These are phyloP conservation scores for Isoperla grammatica DNA, from an alignment of 2,888 invertebrate genomes.

Conservation along the genomic window DNA sequence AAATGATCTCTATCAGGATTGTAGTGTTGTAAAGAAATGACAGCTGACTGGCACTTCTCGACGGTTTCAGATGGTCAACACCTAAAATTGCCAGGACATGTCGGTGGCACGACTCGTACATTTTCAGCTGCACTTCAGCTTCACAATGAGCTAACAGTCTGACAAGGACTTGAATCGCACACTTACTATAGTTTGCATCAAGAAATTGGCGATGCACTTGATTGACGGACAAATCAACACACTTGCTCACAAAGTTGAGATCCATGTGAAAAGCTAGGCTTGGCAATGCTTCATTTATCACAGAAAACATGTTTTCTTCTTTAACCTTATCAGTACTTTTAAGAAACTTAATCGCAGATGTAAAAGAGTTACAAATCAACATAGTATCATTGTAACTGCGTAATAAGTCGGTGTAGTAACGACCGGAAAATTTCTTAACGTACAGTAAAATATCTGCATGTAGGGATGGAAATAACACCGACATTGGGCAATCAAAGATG, in stretches of 20 bases:
- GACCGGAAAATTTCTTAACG: constrained; percentile 44
- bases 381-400: constrained; percentile 45
- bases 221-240: constrained; percentile 43
- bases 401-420: constrained; percentile 40
- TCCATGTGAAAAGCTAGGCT: constrained; percentile 56
- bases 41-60: constrained; percentile 46
- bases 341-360: constrained; percentile 45
- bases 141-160: constrained; percentile 53
- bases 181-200: constrained; percentile 22
- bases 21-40: constrained; percentile 52
- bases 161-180: constrained; percentile 36
- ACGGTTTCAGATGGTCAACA: constrained; percentile 43
- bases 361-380: constrained; percentile 45
- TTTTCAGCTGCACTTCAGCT: constrained; percentile 49
- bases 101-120: constrained; percentile 51
- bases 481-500: constrained; percentile 47
- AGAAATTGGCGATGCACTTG: constrained; percentile 33
- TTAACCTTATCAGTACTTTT: constrained; percentile 37
- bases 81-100: constrained; percentile 52
- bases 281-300: constrained; percentile 51
- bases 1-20: constrained; percentile 58
- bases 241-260: constrained; percentile 48
- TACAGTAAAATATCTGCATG: constrained; percentile 45
- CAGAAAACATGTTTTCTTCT: constrained; percentile 18
- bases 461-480: constrained; percentile 44